Conservation (phyloP, 2,888 invertebrate genomes). For the Anodontia alba region DNA sequence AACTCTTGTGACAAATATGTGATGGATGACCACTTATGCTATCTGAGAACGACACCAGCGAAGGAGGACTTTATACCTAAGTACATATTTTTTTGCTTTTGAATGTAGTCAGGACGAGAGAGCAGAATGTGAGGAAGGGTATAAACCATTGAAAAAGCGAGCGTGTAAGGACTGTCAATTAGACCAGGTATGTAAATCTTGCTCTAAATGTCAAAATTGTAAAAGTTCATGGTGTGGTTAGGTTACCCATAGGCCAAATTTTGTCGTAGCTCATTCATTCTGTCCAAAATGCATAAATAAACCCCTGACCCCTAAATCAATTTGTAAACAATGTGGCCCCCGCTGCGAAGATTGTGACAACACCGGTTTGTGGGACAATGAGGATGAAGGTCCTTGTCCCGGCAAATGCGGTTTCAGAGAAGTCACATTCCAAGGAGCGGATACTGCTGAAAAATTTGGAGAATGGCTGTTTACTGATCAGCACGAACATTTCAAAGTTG, state of each 20-base stretch:
- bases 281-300: constrained; percentile 10
- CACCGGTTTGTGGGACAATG: not conserved
- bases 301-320: not conserved
- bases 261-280: constrained; percentile 5
- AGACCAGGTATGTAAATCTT: constrained; percentile 13
- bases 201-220: not conserved
- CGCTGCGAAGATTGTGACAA: constrained; percentile 5
- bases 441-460: constrained; percentile 30
- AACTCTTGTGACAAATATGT: constrained; percentile 21
- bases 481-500: constrained; percentile 24
- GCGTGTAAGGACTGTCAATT: constrained; percentile 29
- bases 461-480: constrained; percentile 35
- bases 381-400: constrained; percentile 34
- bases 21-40: constrained; percentile 30
- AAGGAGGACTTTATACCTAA: constrained; percentile 27
- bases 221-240: constrained; percentile 13
- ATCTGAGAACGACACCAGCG: constrained; percentile 22
- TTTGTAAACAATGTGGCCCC: constrained; percentile 18
- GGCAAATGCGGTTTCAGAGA: constrained; percentile 48
- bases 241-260: constrained; percentile 5
- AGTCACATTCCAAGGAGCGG: constrained; percentile 28
- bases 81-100: constrained; percentile 38
- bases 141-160: constrained; percentile 13
- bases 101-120: constrained; percentile 42
- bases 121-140: constrained; percentile 27